A percentile compares a stretch with the other conserved stretches of the same genome.
phyloP scores from a whole-genome alignment of 2,113 vertebrate species.

The Alces alces region DNA sequence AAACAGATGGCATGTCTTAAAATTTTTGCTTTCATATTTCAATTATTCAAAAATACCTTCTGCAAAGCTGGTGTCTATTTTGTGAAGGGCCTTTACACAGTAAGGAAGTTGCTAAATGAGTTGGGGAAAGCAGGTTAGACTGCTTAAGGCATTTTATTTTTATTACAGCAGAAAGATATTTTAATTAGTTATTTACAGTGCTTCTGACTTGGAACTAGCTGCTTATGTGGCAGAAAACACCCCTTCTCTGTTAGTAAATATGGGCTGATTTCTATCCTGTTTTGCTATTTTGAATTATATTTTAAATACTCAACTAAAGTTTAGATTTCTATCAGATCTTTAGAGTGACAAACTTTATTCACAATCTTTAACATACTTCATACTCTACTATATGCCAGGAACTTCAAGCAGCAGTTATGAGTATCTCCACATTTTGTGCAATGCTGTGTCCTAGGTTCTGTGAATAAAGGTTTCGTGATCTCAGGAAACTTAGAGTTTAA shows the following conservation, averaged over 20 bases:
- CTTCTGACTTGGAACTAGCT: constrained; percentile 50
- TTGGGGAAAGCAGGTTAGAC: constrained; percentile 45
- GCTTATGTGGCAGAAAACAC: constrained; percentile 18
- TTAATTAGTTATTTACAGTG: constrained; percentile 72
- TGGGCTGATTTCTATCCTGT: constrained; percentile 16
- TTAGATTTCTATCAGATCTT: constrained; percentile 41
- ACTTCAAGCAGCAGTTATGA: background rate
- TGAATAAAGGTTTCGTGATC: background rate
- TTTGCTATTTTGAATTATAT: constrained; percentile 34
- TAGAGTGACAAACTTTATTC: constrained; percentile 19
- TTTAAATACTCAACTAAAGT: constrained; percentile 57
- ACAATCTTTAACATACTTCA: background rate
- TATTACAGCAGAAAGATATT: constrained; percentile 55
- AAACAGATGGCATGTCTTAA: constrained; percentile 70
- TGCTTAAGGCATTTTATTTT: constrained; percentile 63
- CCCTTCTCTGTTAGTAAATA: constrained; percentile 39
- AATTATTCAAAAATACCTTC: constrained; percentile 72
- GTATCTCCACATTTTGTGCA: background rate
- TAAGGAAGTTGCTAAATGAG: constrained; percentile 60
- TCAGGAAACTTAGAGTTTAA: background rate
- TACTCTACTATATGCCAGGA: background rate
- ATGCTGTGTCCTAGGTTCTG: background rate
- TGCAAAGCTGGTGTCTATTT: constrained; percentile 56
- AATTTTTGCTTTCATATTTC: constrained; percentile 67
- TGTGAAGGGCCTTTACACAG: constrained; percentile 53